Evolutionary conservation across 2,797 vertebrate genomes (phyloP).

Genomic region (Stomatorhinus walkeri): DNA sequence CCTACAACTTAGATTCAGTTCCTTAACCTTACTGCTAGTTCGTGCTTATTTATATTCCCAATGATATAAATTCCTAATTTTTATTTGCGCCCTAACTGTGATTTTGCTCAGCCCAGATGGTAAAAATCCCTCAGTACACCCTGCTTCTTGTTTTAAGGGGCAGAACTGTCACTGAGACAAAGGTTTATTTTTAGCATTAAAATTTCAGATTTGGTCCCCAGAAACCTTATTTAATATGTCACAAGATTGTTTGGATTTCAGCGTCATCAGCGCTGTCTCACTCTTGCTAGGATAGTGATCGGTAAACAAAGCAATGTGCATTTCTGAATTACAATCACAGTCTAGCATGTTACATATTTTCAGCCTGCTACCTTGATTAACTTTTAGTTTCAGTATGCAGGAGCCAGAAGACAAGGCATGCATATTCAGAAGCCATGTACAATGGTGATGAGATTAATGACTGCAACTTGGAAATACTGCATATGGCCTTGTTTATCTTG

Average conservation of each 20-base stretch:
- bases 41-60: not conserved
- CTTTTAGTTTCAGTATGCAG: not conserved
- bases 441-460: constrained; percentile 4
- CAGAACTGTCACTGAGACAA: not conserved
- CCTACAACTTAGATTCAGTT: not conserved
- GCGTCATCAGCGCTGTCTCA: not conserved
- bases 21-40: not conserved
- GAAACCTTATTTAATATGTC: not conserved
- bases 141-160: not conserved
- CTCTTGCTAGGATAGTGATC: not conserved
- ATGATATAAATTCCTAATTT: not conserved
- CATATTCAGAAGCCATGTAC: not conserved
- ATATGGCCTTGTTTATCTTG: not conserved
- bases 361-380: not conserved
- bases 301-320: not conserved
- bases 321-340: not conserved
- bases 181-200: not conserved
- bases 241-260: not conserved
- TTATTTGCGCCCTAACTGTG: not conserved
- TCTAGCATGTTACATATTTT: not conserved
- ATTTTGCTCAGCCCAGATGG: not conserved
- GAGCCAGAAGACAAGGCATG: not conserved
- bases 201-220: not conserved
- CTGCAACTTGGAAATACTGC: not conserved
- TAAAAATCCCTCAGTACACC: not conserved